Percentiles rank a stretch among this genome's conserved stretches.
phyloP scores from a whole-genome alignment of 2,113 vertebrate species.

The Morphnarchus princeps region DNA sequence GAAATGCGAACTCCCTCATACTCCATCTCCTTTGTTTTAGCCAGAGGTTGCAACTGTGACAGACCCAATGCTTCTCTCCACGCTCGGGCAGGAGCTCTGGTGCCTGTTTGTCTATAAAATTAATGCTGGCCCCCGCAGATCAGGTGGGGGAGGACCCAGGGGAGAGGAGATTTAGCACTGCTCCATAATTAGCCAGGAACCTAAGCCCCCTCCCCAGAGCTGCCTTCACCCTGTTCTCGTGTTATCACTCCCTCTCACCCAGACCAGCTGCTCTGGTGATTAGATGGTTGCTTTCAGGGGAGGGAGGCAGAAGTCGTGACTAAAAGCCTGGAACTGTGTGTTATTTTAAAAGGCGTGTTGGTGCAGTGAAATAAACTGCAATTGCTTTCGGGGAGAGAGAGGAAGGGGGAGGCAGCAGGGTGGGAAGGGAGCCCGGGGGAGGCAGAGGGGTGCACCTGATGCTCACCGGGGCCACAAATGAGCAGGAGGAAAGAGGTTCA shows the following conservation, averaged over 20 bases:
- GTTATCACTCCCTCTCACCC: constrained; percentile 61
- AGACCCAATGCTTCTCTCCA: background rate
- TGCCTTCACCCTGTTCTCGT: background rate
- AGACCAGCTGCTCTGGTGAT: constrained; percentile 57
- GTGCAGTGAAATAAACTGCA: constrained; percentile 46
- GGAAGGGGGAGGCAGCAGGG: background rate
- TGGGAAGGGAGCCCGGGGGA: background rate
- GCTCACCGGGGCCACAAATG: background rate
- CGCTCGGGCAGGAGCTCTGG: background rate
- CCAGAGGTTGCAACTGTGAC: background rate
- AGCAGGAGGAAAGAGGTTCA: background rate
- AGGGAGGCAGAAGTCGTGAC: constrained; percentile 62
- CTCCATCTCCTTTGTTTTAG: constrained; percentile 11
- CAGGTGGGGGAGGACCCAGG: background rate
- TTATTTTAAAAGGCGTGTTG: constrained; percentile 67
- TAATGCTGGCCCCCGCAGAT: background rate
- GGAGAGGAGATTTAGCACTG: background rate
- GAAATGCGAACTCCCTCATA: background rate
- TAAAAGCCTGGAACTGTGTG: constrained; percentile 46
- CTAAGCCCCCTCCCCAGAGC: constrained; percentile 32
- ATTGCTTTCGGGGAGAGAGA: background rate
- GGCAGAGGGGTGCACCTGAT: background rate
- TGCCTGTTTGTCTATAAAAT: constrained; percentile 11
- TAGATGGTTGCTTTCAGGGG: constrained; percentile 44
- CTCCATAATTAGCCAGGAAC: constrained; percentile 36